These are phyloP conservation scores for Argyrosomus regius DNA, from an alignment of 2,797 vertebrate genomes.

Conservation along the genomic window DNA sequence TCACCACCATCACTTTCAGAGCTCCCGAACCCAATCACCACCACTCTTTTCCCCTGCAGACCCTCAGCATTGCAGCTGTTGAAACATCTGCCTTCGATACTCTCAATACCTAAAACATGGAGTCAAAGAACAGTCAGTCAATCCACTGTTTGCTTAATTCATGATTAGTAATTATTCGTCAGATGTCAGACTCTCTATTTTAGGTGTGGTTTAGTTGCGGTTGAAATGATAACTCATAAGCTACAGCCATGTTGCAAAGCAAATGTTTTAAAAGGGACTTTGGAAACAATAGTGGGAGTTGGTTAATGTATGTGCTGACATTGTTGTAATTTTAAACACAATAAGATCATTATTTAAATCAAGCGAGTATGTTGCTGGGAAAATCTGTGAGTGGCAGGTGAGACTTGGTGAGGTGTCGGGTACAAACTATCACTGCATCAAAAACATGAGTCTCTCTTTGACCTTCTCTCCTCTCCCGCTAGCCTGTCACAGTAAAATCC, in stretches of 20 bases:
- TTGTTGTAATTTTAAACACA: neutral
- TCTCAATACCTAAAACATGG: constrained; percentile 76
- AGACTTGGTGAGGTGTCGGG: constrained; percentile 85
- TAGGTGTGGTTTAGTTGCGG: too few species aligned
- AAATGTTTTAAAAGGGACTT: too few species aligned
- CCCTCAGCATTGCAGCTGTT: constrained; percentile 79
- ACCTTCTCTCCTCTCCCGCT: constrained; percentile 84
- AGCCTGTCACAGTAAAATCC: constrained; percentile 84
- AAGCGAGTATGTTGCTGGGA: constrained; percentile 52
- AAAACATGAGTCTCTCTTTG: constrained; percentile 81
- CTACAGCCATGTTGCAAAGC: too few species aligned
- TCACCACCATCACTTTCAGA: constrained; percentile 82
- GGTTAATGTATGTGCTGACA: too few species aligned
- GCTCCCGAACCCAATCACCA: constrained; percentile 83
- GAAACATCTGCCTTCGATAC: constrained; percentile 77
- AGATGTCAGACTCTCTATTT: too few species aligned
- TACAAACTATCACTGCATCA: constrained; percentile 90
- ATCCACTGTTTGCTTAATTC: neutral
- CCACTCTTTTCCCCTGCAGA: constrained; percentile 77
- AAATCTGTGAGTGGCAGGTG: constrained; percentile 88
- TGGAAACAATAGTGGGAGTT: neutral
- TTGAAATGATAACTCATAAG: too few species aligned
- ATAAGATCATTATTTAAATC: too few species aligned
- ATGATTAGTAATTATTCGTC: too few species aligned
- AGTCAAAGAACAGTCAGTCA: neutral